A percentile compares a stretch with the other conserved stretches of the same genome.
Evolutionary conservation across 2,113 vertebrate genomes (phyloP).

Genomic region (Heteronetta atricapilla): DNA sequence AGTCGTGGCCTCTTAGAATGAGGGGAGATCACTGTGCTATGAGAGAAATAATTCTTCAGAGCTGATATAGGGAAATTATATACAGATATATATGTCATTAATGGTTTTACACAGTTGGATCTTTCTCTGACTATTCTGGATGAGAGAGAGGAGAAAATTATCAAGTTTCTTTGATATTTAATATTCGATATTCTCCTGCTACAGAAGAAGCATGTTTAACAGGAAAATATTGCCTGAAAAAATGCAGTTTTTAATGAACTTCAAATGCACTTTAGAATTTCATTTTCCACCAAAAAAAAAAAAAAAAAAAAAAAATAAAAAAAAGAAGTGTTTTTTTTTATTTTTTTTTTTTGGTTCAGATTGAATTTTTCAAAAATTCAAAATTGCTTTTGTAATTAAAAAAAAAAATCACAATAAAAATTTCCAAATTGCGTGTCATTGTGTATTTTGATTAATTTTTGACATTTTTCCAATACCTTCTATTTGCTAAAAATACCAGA

Average conservation of each 20-base stretch:
- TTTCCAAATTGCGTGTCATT: neutral
- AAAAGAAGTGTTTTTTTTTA: too few relatives aligned
- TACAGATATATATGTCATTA: neutral
- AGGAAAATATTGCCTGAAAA: neutral
- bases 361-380: neutral
- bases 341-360: neutral
- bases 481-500: neutral
- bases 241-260: fast-evolving
- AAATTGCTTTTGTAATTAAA: neutral
- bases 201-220: neutral
- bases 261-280: neutral
- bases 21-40: neutral
- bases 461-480: neutral
- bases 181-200: neutral
- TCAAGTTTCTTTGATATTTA: neutral
- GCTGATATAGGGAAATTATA: neutral
- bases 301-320: too few relatives aligned
- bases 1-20: neutral
- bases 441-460: neutral
- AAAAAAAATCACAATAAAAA: neutral
- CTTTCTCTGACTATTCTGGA: neutral
- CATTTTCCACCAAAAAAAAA: neutral
- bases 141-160: neutral
- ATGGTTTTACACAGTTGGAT: neutral
- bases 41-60: neutral